These are phyloP conservation scores for Semnornis frantzii DNA, from an alignment of 2,113 vertebrate species.

Conservation along the genomic window DNA sequence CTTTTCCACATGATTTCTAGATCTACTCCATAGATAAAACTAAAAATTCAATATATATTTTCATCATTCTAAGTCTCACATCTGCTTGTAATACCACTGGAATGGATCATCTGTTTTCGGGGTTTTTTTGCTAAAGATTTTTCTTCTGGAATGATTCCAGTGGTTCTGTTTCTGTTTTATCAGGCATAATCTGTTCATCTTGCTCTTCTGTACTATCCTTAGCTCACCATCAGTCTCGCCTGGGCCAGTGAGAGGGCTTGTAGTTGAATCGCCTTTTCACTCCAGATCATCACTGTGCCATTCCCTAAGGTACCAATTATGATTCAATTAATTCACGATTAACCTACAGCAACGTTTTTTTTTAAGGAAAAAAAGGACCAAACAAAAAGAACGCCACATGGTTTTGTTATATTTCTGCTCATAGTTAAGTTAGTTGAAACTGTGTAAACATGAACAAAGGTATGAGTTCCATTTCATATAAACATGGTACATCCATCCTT, in stretches of 20 bases:
- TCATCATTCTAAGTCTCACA: not conserved
- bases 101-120: not conserved
- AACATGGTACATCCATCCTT: not conserved
- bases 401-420: not conserved
- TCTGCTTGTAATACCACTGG: not conserved
- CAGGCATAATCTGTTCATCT: not conserved
- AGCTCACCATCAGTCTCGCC: not conserved
- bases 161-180: not conserved
- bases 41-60: not conserved
- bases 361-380: not conserved
- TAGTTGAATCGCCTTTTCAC: not conserved
- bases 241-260: not conserved
- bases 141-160: not conserved
- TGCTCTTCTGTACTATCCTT: not conserved
- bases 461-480: not conserved
- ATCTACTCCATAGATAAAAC: not conserved
- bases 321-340: not conserved
- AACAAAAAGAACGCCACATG: not conserved
- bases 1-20: not conserved
- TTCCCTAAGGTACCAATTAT: not conserved
- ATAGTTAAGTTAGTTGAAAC: not conserved
- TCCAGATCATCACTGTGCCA: not conserved
- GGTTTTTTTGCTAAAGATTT: not conserved
- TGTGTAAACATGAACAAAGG: not conserved
- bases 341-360: not conserved